Conservation (phyloP, 2,888 invertebrate species). For the Hermaeophaga mercurialis region DNA sequence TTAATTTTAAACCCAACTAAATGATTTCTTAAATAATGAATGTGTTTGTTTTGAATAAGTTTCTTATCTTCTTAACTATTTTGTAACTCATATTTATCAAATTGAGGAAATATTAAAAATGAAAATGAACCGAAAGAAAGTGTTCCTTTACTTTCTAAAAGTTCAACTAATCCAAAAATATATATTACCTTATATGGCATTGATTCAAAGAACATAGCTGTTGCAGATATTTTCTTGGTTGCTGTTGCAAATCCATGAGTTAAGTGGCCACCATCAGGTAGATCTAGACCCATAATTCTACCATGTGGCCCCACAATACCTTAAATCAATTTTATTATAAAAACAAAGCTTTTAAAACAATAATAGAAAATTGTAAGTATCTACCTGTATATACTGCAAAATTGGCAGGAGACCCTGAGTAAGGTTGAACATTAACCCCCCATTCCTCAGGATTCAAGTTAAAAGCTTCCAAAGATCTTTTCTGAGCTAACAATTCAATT, state of each 20-base stretch:
- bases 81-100: no score
- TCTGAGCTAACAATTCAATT: conserved; percentile 87
- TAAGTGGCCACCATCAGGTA: conserved; percentile 96
- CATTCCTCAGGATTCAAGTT: conserved; percentile 82
- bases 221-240: conserved; percentile 91
- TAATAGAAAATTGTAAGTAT: neutral
- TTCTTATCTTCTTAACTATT: no score
- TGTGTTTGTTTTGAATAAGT: no score
- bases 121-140: no score
- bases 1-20: no score
- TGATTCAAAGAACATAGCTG: conserved; percentile 97
- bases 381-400: conserved; percentile 93
- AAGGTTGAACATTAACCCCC: conserved; percentile 98
- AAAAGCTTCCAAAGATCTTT: conserved; percentile 84
- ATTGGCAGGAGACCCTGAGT: conserved; percentile 94
- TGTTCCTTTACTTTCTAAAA: no score
- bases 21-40: no score
- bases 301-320: conserved; percentile 85
- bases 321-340: conserved; percentile 27
- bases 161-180: neutral
- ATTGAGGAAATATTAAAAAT: no score
- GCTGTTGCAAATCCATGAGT: conserved; percentile 92
- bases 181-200: conserved; percentile 89
- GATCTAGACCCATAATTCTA: conserved; percentile 94
- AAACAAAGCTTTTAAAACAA: conserved; percentile 2